phyloP scores from a whole-genome alignment of 2,113 vertebrate genomes.

The Brienomyrus longianalis region DNA sequence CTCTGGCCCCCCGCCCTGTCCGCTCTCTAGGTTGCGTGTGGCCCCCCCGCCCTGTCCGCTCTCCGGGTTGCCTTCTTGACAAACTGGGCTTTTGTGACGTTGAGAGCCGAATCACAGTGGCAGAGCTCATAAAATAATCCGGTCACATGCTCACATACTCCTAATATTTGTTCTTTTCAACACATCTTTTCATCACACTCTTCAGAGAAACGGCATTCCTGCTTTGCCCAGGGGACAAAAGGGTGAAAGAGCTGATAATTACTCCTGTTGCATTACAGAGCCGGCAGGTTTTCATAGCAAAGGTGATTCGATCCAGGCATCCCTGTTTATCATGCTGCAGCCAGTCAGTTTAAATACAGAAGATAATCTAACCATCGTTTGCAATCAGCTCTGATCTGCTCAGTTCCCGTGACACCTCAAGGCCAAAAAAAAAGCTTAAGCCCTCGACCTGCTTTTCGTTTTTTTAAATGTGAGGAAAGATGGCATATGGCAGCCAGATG shows the following conservation, averaged over 20 bases:
- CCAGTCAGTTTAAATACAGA: background rate
- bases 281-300: background rate
- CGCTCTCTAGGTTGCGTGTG: background rate
- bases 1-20: too few relatives aligned
- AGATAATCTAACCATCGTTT: background rate
- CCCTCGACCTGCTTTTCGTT: conserved; percentile 38
- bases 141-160: background rate
- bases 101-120: background rate
- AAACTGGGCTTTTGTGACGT: background rate
- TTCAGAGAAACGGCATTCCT: background rate
- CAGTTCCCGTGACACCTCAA: conserved; percentile 34
- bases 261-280: background rate
- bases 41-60: too few relatives aligned
- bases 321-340: background rate
- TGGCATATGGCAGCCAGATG: conserved; percentile 68
- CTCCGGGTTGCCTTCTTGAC: background rate
- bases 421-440: conserved; percentile 48
- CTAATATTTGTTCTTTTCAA: background rate
- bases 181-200: background rate
- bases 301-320: conserved; percentile 4
- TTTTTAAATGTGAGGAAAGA: conserved; percentile 50
- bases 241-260: background rate
- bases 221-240: background rate
- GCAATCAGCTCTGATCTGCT: background rate
- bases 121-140: background rate